These are phyloP conservation scores for Halictus rubicundus DNA, from an alignment of 1,140 invertebrate genomes.

Conservation along the genomic window DNA sequence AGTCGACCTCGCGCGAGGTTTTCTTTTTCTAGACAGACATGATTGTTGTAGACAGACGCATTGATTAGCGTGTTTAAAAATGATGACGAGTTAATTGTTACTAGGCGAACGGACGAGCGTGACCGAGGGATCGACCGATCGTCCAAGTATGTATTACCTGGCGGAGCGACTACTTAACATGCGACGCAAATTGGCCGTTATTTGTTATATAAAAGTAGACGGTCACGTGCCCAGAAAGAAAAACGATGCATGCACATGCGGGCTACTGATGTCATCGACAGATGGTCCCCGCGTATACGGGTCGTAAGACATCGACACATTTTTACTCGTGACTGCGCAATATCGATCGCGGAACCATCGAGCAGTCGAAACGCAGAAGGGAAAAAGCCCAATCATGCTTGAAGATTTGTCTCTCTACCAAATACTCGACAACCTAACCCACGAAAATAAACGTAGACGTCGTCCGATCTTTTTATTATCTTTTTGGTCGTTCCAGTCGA, in stretches of 20 bases:
- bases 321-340: conserved; percentile 14
- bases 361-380: not conserved
- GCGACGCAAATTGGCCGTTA: not conserved
- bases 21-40: no score
- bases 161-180: not conserved
- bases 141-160: not conserved
- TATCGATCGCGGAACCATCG: not conserved
- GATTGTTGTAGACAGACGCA: no score
- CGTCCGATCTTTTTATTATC: no score
- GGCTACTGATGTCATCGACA: conserved; percentile 35
- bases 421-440: no score
- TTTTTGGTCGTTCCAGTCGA: no score
- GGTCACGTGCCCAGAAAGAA: conserved; percentile 6
- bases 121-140: not conserved
- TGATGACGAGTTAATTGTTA: not conserved
- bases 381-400: not conserved
- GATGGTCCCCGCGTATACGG: conserved; percentile 29
- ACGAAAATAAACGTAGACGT: no score
- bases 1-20: no score
- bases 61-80: not conserved
- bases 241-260: conserved; percentile 8
- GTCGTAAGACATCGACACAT: conserved; percentile 22
- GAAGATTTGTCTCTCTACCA: not conserved
- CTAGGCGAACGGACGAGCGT: no score
- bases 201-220: conserved; percentile 5